These are phyloP conservation scores for Eulemur rubriventer DNA, from an alignment of 2,797 vertebrate species.

Conservation along the genomic window DNA sequence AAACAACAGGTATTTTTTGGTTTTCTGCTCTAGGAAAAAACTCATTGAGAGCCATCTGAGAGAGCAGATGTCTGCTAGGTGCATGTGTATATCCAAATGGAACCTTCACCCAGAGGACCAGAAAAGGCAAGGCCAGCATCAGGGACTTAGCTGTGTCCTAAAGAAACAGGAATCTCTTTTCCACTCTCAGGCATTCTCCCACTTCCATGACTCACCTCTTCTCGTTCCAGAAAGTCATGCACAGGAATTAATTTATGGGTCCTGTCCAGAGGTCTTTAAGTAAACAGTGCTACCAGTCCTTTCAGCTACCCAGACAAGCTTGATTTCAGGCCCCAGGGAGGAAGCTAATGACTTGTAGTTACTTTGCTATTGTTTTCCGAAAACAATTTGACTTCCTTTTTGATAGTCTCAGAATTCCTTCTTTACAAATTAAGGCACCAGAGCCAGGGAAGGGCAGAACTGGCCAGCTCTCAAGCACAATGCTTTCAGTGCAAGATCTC, in stretches of 20 bases:
- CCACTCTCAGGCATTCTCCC: background rate
- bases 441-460: slow-evolving; percentile 83
- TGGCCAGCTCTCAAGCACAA: slow-evolving; percentile 86
- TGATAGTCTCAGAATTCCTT: slow-evolving; percentile 89
- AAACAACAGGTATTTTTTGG: background rate
- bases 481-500: slow-evolving; percentile 85
- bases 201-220: slow-evolving; percentile 78
- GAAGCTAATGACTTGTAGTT: slow-evolving; percentile 88
- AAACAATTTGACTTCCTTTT: slow-evolving; percentile 99
- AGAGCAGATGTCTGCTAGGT: background rate
- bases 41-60: background rate
- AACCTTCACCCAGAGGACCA: background rate
- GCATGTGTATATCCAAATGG: background rate
- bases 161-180: background rate
- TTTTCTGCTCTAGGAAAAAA: slow-evolving; percentile 2
- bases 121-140: background rate
- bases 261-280: slow-evolving; percentile 78
- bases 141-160: background rate
- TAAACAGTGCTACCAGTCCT: slow-evolving; percentile 82
- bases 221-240: slow-evolving; percentile 77
- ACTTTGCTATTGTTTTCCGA: slow-evolving; percentile 95
- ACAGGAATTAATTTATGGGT: slow-evolving; percentile 80
- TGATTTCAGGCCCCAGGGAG: slow-evolving; percentile 78
- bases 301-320: slow-evolving; percentile 80
- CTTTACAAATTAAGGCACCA: slow-evolving; percentile 90